Evolutionary conservation across 1,140 invertebrate species (phyloP).

Genomic region (Solenopsis fugax): DNA sequence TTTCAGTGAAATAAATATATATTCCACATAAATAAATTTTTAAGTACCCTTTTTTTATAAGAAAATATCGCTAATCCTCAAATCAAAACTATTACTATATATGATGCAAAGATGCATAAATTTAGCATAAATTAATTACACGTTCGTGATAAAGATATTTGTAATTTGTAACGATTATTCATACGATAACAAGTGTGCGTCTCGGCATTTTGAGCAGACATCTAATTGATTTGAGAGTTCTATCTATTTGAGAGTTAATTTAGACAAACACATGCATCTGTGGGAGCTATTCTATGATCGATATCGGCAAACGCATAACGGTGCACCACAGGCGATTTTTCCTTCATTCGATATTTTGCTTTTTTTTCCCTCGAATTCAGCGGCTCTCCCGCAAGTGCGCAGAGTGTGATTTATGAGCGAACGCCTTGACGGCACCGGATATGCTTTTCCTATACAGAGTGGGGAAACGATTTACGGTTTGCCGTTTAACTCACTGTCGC

Average conservation of each 20-base stretch:
- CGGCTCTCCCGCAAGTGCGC: slow-evolving; percentile 23
- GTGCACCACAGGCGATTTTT: slow-evolving; percentile 23
- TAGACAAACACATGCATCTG: not conserved
- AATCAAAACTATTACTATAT: no score
- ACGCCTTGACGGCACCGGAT: slow-evolving; percentile 37
- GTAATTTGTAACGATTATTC: not conserved
- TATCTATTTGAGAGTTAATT: slow-evolving; percentile 20
- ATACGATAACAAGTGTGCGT: not conserved
- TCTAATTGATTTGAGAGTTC: not conserved
- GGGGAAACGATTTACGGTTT: slow-evolving; percentile 54
- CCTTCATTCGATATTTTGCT: slow-evolving; percentile 36
- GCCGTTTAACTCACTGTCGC: slow-evolving; percentile 49
- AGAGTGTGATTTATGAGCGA: slow-evolving; percentile 39
- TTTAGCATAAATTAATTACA: not conserved
- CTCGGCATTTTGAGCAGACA: not conserved
- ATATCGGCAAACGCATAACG: slow-evolving; percentile 27
- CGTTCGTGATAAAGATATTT: not conserved
- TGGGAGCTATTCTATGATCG: not conserved
- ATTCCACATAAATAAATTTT: no score
- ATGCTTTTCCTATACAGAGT: slow-evolving; percentile 50
- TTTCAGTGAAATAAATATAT: no score
- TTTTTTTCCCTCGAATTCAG: slow-evolving; percentile 32
- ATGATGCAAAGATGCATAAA: not conserved
- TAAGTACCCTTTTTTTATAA: no score
- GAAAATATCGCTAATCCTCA: no score